phyloP scores from a whole-genome alignment of 1,140 invertebrate genomes.

The Teleogryllus occipitalis region DNA sequence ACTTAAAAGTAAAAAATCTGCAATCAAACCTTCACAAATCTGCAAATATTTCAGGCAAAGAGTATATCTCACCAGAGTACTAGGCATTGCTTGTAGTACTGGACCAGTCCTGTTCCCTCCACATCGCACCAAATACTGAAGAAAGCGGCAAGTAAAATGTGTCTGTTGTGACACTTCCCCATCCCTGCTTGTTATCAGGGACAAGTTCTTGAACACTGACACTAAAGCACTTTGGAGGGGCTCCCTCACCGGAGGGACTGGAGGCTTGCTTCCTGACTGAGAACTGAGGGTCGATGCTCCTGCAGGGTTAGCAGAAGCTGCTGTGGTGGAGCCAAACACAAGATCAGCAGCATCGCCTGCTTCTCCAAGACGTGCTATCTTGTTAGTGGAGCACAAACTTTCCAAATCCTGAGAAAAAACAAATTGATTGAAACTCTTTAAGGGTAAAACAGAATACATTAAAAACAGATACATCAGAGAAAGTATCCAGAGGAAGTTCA shows the following conservation, averaged over 20 bases:
- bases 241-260: slow-evolving; percentile 41
- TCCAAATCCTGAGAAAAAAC: slow-evolving; percentile 18
- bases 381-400: slow-evolving; percentile 16
- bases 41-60: neutral
- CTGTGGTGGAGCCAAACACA: slow-evolving; percentile 40
- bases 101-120: slow-evolving; percentile 59
- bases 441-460: too few relatives aligned
- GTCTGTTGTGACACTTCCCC: slow-evolving; percentile 72
- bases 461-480: too few relatives aligned
- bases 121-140: slow-evolving; percentile 72
- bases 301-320: neutral
- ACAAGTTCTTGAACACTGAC: slow-evolving; percentile 61
- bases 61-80: slow-evolving; percentile 46
- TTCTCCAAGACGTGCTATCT: slow-evolving; percentile 14
- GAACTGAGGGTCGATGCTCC: neutral
- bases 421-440: too few relatives aligned
- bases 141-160: slow-evolving; percentile 75
- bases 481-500: too few relatives aligned
- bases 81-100: slow-evolving; percentile 73
- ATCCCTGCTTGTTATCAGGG: slow-evolving; percentile 62
- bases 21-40: neutral
- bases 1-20: too few relatives aligned
- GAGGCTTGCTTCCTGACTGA: neutral
- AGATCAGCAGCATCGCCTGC: slow-evolving; percentile 10
- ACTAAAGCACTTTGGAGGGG: slow-evolving; percentile 51